Conservation (phyloP, 2,797 vertebrate genomes). For the Brachyalestes nurse region DNA sequence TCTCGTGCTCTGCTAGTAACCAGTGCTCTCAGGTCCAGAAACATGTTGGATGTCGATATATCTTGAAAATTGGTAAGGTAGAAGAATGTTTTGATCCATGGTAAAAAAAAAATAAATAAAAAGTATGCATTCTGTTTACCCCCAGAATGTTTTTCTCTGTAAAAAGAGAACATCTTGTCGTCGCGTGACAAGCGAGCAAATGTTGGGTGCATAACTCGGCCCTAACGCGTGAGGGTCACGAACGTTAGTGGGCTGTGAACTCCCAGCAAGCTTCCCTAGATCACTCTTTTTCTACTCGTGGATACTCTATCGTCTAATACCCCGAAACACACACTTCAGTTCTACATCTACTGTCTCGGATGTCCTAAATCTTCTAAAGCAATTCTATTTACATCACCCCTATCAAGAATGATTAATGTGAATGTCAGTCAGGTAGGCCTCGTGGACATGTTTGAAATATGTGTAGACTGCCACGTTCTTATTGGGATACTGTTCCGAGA, state of each 20-base stretch:
- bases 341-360: constrained; percentile 41
- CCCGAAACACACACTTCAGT: constrained; percentile 6
- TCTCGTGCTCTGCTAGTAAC: neutral
- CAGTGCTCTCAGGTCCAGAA: neutral
- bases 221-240: neutral
- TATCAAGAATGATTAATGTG: constrained; percentile 42
- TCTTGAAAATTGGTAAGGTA: constrained; percentile 54
- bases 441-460: constrained; percentile 21
- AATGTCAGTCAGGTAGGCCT: constrained; percentile 38
- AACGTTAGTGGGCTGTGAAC: neutral
- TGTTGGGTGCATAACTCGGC: neutral
- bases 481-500: constrained; percentile 7
- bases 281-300: constrained; percentile 21
- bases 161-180: constrained; percentile 36
- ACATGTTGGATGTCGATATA: constrained; percentile 27
- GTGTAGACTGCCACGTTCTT: constrained; percentile 21
- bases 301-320: constrained; percentile 38
- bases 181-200: constrained; percentile 56
- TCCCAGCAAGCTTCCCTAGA: neutral
- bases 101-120: too few species aligned
- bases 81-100: constrained; percentile 58
- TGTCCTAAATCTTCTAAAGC: constrained; percentile 49
- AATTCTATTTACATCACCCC: constrained; percentile 36
- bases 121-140: constrained; percentile 55
- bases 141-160: constrained; percentile 28